Evolutionary conservation across 2,888 invertebrate genomes (phyloP), one percentile per base, ranked within the genome.

Genomic region (Argyra leucocephala): DNA sequence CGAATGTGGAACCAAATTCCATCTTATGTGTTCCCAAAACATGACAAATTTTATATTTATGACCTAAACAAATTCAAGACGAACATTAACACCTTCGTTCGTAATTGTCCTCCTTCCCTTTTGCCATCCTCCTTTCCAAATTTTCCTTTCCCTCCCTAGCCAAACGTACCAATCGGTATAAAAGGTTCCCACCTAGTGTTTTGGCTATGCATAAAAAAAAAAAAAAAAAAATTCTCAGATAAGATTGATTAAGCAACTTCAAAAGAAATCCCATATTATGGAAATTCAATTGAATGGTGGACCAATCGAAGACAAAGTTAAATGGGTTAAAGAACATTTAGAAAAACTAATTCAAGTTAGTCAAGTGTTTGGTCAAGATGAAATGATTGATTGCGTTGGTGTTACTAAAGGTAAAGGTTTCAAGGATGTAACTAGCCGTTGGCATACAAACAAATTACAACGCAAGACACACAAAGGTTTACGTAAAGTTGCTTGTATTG

Each of bases 391-490:
- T 80, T 88, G 91, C 74, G 96, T 99, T 82, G 99, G 97, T 76
- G 97, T 99, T 61, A 99, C 99, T 72, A 99, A 98, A 84, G 99
- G 99, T 80, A 94, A 96, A 81, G 99, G 99, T 82, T 96, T 93
- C 85, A 99, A 99, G 85, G 98, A 96, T 87, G 99, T 99, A 15
- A 99, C 98, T 64, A 96, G 96, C 62, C 92, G 99, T 87, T 99
- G 98, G 98, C 97, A 98, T 81, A 96, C 96, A 63, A 99, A 98
- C 89, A 99, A 99, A 81, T 84, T 99, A 78, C 99, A 99, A 1
- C 90, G 99, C 73, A 99, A 99, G 86, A 99, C 99, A 0, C 99
- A 99, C 86, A 99, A 99, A 82, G 99, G 99, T 91, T 85, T 99
- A 73, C 88, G 94, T 69, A 99, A 98, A 81, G 99, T 99, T 67